These are phyloP conservation scores for Syngnathus floridae DNA, from an alignment of 2,113 vertebrate genomes.

Conservation along the genomic window DNA sequence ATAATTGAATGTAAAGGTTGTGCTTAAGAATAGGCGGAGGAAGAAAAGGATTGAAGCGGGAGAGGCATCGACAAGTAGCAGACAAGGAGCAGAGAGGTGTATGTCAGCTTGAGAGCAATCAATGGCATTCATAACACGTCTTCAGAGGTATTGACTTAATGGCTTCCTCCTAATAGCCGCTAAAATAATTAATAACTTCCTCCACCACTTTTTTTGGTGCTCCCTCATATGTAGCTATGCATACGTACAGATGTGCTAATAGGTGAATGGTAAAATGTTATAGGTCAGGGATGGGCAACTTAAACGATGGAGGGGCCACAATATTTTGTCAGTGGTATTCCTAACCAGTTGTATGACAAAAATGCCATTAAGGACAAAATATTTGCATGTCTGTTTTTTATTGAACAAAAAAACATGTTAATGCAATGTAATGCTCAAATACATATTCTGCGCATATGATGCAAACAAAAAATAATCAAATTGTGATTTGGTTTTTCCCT, in stretches of 20 bases:
- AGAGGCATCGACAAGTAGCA: constrained; percentile 18
- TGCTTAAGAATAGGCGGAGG: neutral
- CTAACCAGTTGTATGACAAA: too few species aligned
- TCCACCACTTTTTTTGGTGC: constrained; percentile 14
- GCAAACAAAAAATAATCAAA: too few species aligned
- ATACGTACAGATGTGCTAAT: neutral
- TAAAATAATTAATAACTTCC: constrained; percentile 60
- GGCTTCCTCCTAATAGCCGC: constrained; percentile 51
- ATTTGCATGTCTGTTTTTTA: too few species aligned
- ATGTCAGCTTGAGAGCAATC: constrained; percentile 61
- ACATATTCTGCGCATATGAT: too few species aligned
- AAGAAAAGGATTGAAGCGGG: neutral
- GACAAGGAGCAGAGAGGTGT: constrained; percentile 24
- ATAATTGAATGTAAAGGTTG: neutral
- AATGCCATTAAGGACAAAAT: too few species aligned
- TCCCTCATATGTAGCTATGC: neutral
- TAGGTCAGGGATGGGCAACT: neutral
- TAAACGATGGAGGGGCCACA: too few species aligned
- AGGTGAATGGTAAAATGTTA: neutral
- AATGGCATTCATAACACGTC: constrained; percentile 59
- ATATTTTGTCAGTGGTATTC: too few species aligned
- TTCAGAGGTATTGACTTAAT: constrained; percentile 45
- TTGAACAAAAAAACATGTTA: too few species aligned
- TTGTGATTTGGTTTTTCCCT: too few species aligned
- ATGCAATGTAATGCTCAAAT: too few species aligned